Percentiles rank a stretch among this genome's conserved stretches.
Evolutionary conservation across 1,140 invertebrate species (phyloP).

Genomic region (Drepana arcuata): DNA sequence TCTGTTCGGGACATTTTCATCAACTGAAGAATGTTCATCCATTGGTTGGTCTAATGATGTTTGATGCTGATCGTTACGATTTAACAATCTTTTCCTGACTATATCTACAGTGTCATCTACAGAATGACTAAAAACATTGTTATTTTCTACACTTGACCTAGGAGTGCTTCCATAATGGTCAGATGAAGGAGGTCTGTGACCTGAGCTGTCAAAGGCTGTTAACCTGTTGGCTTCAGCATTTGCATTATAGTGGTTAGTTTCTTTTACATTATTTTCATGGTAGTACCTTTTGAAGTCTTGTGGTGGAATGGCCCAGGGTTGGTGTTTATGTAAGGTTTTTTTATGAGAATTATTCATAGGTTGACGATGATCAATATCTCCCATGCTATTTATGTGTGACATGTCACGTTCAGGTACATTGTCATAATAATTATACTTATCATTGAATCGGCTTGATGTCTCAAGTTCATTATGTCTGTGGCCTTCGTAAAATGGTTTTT

Average conservation of each 20-base stretch:
- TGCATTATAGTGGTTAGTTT: too few species aligned
- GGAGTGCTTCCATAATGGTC: constrained; percentile 53
- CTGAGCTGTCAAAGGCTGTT: constrained; percentile 35
- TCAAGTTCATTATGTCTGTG: too few species aligned
- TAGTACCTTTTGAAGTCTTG: constrained; percentile 15
- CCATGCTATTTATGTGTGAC: constrained; percentile 47
- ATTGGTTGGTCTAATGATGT: constrained; percentile 11
- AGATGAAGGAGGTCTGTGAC: constrained; percentile 55
- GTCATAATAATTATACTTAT: too few species aligned
- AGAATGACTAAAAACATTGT: constrained; percentile 40
- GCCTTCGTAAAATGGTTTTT: constrained; percentile 18
- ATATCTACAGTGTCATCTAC: constrained; percentile 62
- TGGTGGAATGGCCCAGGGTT: constrained; percentile 24
- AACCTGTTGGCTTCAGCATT: too few species aligned
- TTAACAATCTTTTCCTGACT: constrained; percentile 42
- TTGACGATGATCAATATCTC: constrained; percentile 47
- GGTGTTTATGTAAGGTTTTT: constrained; percentile 5
- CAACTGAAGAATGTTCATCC: constrained; percentile 11
- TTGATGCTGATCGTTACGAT: constrained; percentile 29
- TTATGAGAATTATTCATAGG: constrained; percentile 1
- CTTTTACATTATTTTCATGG: constrained; percentile 24
- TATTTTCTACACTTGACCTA: constrained; percentile 41
- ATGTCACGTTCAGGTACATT: too few species aligned
- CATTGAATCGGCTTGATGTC: too few species aligned
- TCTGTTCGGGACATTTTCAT: constrained; percentile 13